Conservation (phyloP, 2,113 vertebrate genomes). For the Pipra filicauda region DNA sequence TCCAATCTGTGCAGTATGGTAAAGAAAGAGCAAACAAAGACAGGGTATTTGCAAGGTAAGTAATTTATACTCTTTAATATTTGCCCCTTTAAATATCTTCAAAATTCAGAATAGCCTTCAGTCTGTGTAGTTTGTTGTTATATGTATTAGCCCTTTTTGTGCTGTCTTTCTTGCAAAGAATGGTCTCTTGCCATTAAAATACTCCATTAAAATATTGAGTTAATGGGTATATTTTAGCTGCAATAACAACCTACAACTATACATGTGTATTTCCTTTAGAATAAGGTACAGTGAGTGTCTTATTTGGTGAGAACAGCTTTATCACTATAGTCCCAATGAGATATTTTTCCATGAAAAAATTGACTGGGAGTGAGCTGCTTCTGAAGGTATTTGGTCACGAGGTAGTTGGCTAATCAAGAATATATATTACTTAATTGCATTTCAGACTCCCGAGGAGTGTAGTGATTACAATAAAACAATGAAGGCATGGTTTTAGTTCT, state of each 20-base stretch:
- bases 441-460: neutral
- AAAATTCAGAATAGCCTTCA: neutral
- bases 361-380: neutral
- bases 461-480: neutral
- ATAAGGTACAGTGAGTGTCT: neutral
- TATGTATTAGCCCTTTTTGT: neutral
- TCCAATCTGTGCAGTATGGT: conserved; percentile 97
- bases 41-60: conserved; percentile 95
- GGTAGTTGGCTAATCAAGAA: neutral
- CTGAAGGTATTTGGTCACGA: neutral
- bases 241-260: neutral
- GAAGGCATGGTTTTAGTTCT: neutral
- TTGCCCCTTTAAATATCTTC: neutral
- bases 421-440: neutral
- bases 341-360: neutral
- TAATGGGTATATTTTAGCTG: neutral
- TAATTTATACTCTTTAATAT: neutral
- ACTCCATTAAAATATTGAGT: neutral
- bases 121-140: neutral
- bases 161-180: neutral
- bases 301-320: neutral
- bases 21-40: conserved; percentile 98
- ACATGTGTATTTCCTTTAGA: neutral
- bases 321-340: neutral
- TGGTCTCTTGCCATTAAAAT: neutral